Evolutionary conservation across 2,113 vertebrate genomes (phyloP), one percentile per base, ranked within the genome.

Genomic region (Planiliza haematocheilus): DNA sequence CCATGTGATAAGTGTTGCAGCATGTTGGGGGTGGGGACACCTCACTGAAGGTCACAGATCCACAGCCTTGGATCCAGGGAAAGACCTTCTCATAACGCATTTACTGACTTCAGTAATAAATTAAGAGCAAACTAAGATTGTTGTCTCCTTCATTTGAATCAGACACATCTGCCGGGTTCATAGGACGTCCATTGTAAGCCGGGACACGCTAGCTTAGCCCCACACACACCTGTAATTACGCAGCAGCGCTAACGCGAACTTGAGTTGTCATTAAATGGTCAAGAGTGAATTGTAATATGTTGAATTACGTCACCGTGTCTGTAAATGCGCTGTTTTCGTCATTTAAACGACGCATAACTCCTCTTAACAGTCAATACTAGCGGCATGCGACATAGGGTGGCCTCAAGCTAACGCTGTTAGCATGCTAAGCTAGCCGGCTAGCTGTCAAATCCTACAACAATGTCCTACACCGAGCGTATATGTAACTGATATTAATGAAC

Each of bases 31-130:
- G 65, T n/a, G 55, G 63, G 36, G 74, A 49, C 37, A 24, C n/a
- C 38, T 41, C 36, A 70, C 2, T 88, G 85, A 90, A 92, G 90
- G 89, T 91, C 89, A 89, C 52, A 8, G 34, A 75, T 20, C 7
- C 16, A 20, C 16, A 75, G 34, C n/a, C 39, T 24, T 9, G 14
- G 7, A 41, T 16, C 10, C 34, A 30, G 11, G 1, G 7, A 24
- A 24, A 4, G 13, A 10, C 9, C 12, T 0, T 20, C 1, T 50
- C 13, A 34, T 6, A 4, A 8, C 39, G 63, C 21, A 63, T 37
- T 17, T 4, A 0, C 1, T 3, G 1, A 12, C 0, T 50, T 8
- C 2, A 30, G 5, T 30, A 5, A 30, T 30, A 30, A 5, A 30
- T 30, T 30, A 30, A 5, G 24, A 30, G 24, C 24, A 30, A 30